Evolutionary conservation across 2,888 invertebrate species (phyloP).

Genomic region (Noctua janthina): DNA sequence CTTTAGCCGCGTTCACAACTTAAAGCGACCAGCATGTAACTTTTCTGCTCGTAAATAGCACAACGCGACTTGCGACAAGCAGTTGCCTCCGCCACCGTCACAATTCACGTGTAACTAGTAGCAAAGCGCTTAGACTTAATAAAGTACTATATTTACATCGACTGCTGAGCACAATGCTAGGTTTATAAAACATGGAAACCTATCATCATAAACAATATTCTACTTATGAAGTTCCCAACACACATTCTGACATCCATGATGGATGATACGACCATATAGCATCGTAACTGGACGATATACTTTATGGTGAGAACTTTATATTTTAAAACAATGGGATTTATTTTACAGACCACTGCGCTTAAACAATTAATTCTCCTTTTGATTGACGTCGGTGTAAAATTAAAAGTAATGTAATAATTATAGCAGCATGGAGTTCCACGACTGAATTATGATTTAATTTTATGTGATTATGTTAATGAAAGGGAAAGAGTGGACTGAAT

Average conservation of each 20-base stretch:
- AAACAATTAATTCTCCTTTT: conserved; percentile 48
- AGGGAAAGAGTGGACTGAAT: background rate
- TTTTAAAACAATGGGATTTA: conserved; percentile 54
- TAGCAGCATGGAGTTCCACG: conserved; percentile 5
- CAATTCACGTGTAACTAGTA: background rate
- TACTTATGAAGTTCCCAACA: conserved; percentile 1
- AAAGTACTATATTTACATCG: background rate
- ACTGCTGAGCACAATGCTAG: background rate
- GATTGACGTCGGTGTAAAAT: conserved; percentile 58
- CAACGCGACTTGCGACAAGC: background rate
- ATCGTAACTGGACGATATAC: conserved; percentile 20
- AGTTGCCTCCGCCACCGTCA: background rate
- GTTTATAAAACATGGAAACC: background rate
- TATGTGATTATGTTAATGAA: conserved; percentile 15
- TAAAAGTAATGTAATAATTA: conserved; percentile 56
- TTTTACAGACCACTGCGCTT: conserved; percentile 44
- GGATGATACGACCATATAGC: conserved; percentile 11
- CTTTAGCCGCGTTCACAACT: too few relatives aligned
- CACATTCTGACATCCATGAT: conserved; percentile 26
- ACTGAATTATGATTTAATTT: conserved; percentile 29
- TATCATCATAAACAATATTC: background rate
- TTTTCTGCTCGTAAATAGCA: too few relatives aligned
- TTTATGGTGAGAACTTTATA: conserved; percentile 40
- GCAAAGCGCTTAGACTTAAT: background rate
- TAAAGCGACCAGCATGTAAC: too few relatives aligned